These are phyloP conservation scores for Bimastos eiseni DNA, from an alignment of 2,888 invertebrate genomes.

Conservation along the genomic window DNA sequence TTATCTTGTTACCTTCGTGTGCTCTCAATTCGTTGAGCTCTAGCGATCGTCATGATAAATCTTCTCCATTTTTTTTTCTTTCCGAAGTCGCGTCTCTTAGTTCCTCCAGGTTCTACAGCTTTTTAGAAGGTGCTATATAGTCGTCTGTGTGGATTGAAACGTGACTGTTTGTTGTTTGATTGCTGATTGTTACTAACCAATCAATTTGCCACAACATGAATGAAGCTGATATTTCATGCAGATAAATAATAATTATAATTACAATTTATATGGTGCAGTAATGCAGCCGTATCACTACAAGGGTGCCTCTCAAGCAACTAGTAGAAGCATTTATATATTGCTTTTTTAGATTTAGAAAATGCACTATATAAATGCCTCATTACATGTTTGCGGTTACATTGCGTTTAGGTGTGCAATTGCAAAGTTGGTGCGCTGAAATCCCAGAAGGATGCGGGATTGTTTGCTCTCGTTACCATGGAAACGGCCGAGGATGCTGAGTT, in stretches of 20 bases:
- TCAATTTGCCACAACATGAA: background rate
- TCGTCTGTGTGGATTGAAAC: background rate
- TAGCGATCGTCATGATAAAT: no score
- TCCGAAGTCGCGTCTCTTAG: no score
- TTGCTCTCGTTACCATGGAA: conserved; percentile 20
- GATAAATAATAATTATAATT: no score
- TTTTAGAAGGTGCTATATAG: background rate
- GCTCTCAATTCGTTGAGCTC: no score
- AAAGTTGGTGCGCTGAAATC: conserved; percentile 19
- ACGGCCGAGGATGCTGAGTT: background rate
- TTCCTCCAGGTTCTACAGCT: no score
- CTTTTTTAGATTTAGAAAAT: background rate
- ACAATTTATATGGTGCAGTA: no score
- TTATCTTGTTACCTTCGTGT: no score
- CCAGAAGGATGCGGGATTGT: conserved; percentile 10
- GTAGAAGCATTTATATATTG: no score
- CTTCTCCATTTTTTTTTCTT: no score
- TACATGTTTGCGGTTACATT: background rate
- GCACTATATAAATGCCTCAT: background rate
- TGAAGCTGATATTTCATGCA: background rate
- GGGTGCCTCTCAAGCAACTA: no score
- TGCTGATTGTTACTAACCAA: background rate
- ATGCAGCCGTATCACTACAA: no score
- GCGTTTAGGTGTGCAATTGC: conserved; percentile 7
- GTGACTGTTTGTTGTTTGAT: background rate